phyloP scores from a whole-genome alignment of 2,797 vertebrate species.

The Coregonus suidteri region DNA sequence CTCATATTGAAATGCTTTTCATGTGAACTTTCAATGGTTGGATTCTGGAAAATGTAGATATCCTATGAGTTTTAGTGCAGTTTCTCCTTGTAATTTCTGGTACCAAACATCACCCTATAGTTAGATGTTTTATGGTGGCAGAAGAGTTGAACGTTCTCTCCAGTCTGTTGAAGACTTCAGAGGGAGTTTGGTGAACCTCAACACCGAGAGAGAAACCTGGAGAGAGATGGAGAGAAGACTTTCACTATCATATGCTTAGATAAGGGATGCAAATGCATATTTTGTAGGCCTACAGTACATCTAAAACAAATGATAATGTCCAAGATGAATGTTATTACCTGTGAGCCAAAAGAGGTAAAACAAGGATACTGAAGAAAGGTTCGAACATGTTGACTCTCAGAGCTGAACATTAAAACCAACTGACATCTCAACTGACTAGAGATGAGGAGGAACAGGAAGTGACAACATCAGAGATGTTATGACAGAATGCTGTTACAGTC shows the following conservation, averaged over 20 bases:
- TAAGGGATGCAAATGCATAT: neutral
- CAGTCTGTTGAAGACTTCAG: constrained; percentile 2
- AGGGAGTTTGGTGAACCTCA: neutral
- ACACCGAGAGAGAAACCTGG: constrained; percentile 12
- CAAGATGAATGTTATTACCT: constrained; percentile 29
- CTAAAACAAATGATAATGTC: constrained; percentile 1
- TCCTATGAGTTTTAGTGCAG: constrained; percentile 3
- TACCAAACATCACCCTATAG: constrained; percentile 49
- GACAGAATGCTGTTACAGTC: too few species aligned
- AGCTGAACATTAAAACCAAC: neutral
- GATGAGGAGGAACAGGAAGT: neutral
- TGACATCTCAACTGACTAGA: neutral
- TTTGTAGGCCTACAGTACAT: neutral
- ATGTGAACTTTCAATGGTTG: neutral
- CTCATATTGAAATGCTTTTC: neutral
- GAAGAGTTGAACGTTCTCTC: constrained; percentile 29
- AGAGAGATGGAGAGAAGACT: constrained; percentile 8
- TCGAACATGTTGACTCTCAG: neutral
- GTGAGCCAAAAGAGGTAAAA: constrained; percentile 24
- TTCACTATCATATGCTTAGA: neutral
- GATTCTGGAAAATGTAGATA: neutral
- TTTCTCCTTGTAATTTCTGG: constrained; percentile 21
- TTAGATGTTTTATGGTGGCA: constrained; percentile 39
- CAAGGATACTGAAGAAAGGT: constrained; percentile 1
- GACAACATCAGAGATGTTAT: neutral